These are phyloP conservation scores for Acleris laterana DNA, from an alignment of 2,888 invertebrate genomes.

Conservation along the genomic window DNA sequence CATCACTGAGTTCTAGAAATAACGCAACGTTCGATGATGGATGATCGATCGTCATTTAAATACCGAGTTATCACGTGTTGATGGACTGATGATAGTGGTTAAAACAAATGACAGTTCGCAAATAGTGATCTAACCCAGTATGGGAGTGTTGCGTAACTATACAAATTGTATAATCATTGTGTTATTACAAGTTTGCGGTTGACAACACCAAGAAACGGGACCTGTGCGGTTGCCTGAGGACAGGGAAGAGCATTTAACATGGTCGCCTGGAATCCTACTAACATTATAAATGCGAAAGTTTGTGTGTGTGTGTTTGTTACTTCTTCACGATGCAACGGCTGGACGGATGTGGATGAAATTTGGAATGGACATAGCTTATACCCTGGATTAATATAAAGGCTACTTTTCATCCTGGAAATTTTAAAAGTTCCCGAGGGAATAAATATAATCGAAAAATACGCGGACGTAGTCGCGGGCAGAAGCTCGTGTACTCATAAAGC, in stretches of 20 bases:
- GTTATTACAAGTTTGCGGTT: slow-evolving; percentile 63
- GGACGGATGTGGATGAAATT: no score
- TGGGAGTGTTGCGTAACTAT: slow-evolving; percentile 49
- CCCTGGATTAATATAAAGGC: no score
- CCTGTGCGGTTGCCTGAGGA: slow-evolving; percentile 45
- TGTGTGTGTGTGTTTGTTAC: no score
- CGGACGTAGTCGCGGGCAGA: no score
- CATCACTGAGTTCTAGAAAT: slow-evolving; percentile 14
- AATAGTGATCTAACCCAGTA: slow-evolving; percentile 58
- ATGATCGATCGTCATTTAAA: slow-evolving; percentile 23
- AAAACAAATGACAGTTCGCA: slow-evolving; percentile 53
- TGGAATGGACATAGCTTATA: no score
- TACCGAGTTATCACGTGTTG: slow-evolving; percentile 40
- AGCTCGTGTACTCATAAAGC: no score
- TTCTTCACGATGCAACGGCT: no score
- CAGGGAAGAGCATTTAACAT: slow-evolving; percentile 31
- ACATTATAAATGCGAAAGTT: no score
- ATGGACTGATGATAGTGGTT: slow-evolving; percentile 57
- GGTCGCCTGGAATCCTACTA: not conserved
- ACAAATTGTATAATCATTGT: slow-evolving; percentile 50
- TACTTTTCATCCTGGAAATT: no score
- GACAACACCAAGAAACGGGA: slow-evolving; percentile 52
- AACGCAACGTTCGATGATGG: slow-evolving; percentile 10
- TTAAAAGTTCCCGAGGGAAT: no score
- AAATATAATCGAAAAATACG: no score